These are phyloP conservation scores for Lichenostomus cassidix DNA, from an alignment of 2,113 vertebrate genomes.

Conservation along the genomic window DNA sequence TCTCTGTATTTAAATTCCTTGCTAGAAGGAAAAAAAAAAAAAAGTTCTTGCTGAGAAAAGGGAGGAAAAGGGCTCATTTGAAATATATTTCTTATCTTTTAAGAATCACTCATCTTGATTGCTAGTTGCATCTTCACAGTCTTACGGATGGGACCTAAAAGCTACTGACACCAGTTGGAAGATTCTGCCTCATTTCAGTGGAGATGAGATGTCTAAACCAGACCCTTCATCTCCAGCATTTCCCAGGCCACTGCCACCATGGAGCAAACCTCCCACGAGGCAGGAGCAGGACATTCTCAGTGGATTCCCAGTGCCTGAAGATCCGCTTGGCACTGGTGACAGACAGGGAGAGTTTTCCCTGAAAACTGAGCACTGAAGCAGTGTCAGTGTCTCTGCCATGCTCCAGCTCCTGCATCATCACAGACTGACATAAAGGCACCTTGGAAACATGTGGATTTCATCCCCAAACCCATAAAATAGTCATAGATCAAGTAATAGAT, in stretches of 20 bases:
- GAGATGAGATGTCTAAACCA: not conserved
- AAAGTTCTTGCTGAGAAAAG: not conserved
- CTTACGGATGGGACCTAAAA: not conserved
- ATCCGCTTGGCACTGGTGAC: not conserved
- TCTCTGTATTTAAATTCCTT: not conserved
- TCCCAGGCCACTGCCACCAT: not conserved
- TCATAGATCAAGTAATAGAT: not conserved
- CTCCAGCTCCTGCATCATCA: not conserved
- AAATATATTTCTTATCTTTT: not conserved
- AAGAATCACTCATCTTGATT: not conserved
- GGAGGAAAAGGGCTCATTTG: not conserved
- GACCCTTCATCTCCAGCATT: not conserved
- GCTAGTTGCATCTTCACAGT: not conserved
- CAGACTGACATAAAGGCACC: not conserved
- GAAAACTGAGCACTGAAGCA: not conserved
- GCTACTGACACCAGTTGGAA: not conserved
- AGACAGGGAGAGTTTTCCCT: not conserved
- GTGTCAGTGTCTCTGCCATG: not conserved
- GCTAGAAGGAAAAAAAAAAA: not conserved
- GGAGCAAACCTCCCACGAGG: not conserved
- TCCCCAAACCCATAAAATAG: not conserved
- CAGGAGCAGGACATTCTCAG: not conserved
- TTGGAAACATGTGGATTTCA: not conserved
- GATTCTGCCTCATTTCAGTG: not conserved
- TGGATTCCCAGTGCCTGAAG: not conserved